These are phyloP conservation scores for Mionectes macconnelli DNA, from an alignment of 2,113 vertebrate genomes.

Conservation along the genomic window DNA sequence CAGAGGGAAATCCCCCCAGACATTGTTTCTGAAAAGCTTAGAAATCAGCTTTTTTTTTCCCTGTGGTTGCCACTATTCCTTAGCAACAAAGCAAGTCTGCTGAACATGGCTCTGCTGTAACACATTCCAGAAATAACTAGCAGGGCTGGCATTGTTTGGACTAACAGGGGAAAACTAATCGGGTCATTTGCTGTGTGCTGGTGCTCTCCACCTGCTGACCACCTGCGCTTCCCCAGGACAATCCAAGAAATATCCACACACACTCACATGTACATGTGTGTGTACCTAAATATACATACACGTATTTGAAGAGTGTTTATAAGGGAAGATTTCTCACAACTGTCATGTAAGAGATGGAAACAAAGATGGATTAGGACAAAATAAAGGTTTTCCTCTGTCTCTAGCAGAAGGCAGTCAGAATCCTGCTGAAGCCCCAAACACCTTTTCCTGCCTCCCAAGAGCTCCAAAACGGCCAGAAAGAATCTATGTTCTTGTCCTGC, in stretches of 20 bases:
- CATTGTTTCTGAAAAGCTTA: conserved; percentile 29
- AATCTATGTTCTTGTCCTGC: not conserved
- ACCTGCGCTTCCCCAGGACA: rapidly evolving
- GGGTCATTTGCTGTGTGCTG: not conserved
- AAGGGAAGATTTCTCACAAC: not conserved
- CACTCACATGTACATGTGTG: rapidly evolving
- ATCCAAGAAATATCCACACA: not conserved
- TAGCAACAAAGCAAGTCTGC: conserved; percentile 50
- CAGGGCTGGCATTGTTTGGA: not conserved
- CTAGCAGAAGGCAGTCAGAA: not conserved
- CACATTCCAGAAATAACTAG: conserved; percentile 48
- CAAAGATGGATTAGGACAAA: not conserved
- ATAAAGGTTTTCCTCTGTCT: not conserved
- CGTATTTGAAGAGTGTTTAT: not conserved
- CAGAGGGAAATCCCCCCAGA: conserved; percentile 50
- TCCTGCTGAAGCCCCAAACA: rapidly evolving
- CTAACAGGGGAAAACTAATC: not conserved
- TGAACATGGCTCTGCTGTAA: not conserved
- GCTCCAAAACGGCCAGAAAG: not conserved
- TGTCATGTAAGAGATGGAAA: not conserved
- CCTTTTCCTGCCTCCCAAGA: not conserved
- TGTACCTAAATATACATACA: rapidly evolving
- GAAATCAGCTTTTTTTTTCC: conserved; percentile 19
- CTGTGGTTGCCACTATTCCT: conserved; percentile 24
- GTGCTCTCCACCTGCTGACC: conserved; percentile 11